These are phyloP conservation scores for Artibeus lituratus DNA, from an alignment of 2,797 vertebrate species.

Conservation along the genomic window DNA sequence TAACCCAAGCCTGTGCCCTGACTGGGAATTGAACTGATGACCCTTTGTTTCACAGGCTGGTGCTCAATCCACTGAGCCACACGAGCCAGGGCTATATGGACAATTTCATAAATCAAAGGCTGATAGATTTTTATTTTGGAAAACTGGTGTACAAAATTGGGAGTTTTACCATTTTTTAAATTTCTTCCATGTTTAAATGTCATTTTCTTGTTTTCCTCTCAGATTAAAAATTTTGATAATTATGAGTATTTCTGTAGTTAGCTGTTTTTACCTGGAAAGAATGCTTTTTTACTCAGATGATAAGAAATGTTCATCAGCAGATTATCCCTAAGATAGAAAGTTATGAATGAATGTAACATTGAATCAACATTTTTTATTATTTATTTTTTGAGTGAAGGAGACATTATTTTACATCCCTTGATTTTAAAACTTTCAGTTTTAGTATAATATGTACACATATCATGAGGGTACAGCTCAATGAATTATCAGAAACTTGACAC, in stretches of 20 bases:
- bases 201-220: background rate
- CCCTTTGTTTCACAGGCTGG: too few species aligned
- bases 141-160: background rate
- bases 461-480: background rate
- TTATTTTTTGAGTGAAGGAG: background rate
- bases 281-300: background rate
- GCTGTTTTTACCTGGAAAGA: background rate
- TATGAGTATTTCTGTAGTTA: background rate
- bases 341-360: background rate
- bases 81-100: background rate
- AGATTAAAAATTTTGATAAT: background rate
- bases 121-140: constrained; percentile 21
- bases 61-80: too few species aligned
- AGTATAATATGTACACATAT: background rate
- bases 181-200: constrained; percentile 18
- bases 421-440: background rate
- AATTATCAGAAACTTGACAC: background rate
- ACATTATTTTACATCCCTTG: background rate
- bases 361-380: background rate
- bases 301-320: constrained; percentile 4
- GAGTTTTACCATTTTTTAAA: background rate
- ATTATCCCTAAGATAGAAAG: background rate
- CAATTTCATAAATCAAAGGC: background rate
- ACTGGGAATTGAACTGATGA: too few species aligned
- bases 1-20: too few species aligned